Percentiles rank a stretch among this genome's conserved stretches.
Conservation (phyloP, 2,888 invertebrate genomes). For the Leucania comma region DNA sequence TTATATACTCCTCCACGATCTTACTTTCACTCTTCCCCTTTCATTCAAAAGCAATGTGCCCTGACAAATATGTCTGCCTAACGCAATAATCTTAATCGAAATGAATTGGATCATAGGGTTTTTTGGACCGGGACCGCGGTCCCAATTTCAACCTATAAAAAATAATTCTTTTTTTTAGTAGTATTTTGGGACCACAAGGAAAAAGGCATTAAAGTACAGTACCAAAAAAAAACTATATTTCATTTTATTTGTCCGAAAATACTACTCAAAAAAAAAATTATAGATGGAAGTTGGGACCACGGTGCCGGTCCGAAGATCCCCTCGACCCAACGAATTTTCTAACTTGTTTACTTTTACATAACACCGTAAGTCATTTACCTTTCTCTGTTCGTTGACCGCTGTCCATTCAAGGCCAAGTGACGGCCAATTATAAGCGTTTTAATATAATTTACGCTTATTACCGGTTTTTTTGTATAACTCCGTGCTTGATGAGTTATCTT, state of each 20-base stretch:
- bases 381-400: constrained; percentile 80
- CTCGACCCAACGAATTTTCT: constrained; percentile 58
- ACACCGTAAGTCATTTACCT: constrained; percentile 72
- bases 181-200: too few relatives aligned
- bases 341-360: constrained; percentile 78
- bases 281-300: too few relatives aligned
- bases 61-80: constrained; percentile 59
- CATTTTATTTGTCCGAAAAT: too few relatives aligned
- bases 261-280: too few relatives aligned
- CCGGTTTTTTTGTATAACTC: constrained; percentile 19
- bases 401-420: constrained; percentile 76
- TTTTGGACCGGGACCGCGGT: too few relatives aligned
- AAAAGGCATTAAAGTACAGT: too few relatives aligned
- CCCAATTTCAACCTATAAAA: too few relatives aligned
- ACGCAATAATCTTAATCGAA: constrained; percentile 63
- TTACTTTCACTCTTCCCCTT: constrained; percentile 56
- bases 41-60: constrained; percentile 44
- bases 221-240: too few relatives aligned
- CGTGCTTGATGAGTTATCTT: constrained; percentile 18
- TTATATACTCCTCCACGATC: constrained; percentile 12
- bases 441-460: constrained; percentile 63
- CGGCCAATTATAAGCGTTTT: constrained; percentile 70
- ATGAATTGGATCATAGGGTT: neutral
- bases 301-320: too few relatives aligned
- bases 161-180: too few relatives aligned